Evolutionary conservation across 2,888 invertebrate species (phyloP), one percentile per base, ranked within the genome.

Genomic region (Limnephilus auricula): DNA sequence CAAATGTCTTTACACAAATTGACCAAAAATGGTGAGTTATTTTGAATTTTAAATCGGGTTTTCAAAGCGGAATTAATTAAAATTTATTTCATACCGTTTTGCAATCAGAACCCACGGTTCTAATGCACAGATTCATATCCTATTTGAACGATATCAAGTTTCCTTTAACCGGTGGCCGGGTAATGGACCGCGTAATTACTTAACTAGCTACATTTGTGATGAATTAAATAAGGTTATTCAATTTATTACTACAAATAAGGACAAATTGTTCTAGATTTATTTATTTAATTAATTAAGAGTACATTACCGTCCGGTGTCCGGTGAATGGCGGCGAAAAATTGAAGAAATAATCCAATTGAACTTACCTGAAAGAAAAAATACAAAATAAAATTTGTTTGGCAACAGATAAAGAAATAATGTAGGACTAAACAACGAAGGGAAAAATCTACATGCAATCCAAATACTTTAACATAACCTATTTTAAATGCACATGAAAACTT

Each of bases 301-400:
- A 85, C 45, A n/a, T 85, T 85, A 85, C 85, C 85, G n/a, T 85
- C 18, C 15, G 40, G 82, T 40, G 85, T 40, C 65, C 40, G 40
- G 37, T 85, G 40, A 40, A 40, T 40, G 40, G 40, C 0, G 40
- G 40, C 10, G 85, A 45, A 85, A 82, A 34, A 82, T 6, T 37
- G 82, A 82, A 4, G 34, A 82, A 34, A 32, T 82, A 85, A 40
- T 85, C 45, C 85, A 40, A 37, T 10, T 34, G 15, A 34, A 85
- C 85, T 85, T 85, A 85, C 85, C 85, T 85, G 85, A 85, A 85
- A 85, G 45, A 85, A 85, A 40, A 85, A 85, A 40, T n/a, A 85
- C 85, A 85, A 85, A 30, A 65, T 65, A 65, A 65, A 65, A 25
- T 34, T 34, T 18, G 32, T 15, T 2, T 37, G n/a, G 34, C 34